These are phyloP conservation scores for Chrysaora quinquecirrha DNA, from an alignment of 30 jellyfish, hydroid and myxozoan genomes.

Conservation along the genomic window DNA sequence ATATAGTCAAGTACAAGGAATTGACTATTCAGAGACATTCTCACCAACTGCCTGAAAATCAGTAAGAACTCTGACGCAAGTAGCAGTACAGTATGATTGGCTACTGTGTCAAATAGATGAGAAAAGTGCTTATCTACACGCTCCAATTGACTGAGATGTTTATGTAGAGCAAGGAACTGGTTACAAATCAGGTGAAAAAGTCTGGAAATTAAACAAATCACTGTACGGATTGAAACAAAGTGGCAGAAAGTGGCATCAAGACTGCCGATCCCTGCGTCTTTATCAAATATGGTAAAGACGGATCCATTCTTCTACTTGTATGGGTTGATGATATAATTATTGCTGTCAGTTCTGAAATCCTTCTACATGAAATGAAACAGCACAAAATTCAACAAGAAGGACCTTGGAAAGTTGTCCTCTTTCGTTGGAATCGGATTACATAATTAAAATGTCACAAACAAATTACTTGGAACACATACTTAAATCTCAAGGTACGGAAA, in stretches of 20 bases:
- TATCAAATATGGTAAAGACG: neutral
- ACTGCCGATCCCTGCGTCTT: constrained; percentile 59
- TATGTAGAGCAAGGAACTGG: neutral
- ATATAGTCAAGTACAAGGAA: neutral
- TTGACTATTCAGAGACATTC: neutral
- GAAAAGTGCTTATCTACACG: neutral
- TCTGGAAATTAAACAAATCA: constrained; percentile 12
- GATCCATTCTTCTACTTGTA: neutral
- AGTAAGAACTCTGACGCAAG: neutral
- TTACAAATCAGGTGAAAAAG: neutral
- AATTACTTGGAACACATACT: too few relatives aligned
- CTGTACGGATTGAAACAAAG: constrained; percentile 60
- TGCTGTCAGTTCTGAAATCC: constrained; percentile 1
- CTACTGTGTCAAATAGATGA: constrained; percentile 35
- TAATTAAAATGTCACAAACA: too few relatives aligned
- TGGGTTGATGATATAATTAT: constrained; percentile 56
- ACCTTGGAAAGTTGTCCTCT: constrained; percentile 45
- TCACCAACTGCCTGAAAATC: constrained; percentile 35
- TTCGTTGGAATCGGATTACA: too few relatives aligned
- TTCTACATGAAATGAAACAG: neutral
- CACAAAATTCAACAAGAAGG: constrained; percentile 6
- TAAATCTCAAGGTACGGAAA: constrained; percentile 5
- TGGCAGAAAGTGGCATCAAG: constrained; percentile 51
- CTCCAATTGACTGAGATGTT: neutral
- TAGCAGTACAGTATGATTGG: neutral